Base-by-base conservation (phyloP, 2,113 vertebrate species). In the Microcebus tavaratra region DNA sequence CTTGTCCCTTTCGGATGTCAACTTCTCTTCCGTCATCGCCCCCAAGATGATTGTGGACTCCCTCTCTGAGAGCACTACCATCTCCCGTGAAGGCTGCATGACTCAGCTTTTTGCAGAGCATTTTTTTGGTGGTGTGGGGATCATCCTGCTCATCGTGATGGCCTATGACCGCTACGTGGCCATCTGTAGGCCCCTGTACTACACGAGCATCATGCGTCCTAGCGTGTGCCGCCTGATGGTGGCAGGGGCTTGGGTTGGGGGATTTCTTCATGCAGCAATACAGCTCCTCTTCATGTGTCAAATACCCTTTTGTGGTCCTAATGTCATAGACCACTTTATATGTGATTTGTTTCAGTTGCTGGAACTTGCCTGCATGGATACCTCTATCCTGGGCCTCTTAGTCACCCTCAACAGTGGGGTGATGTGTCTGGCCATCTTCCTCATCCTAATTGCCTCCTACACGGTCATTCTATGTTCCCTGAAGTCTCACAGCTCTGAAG, bases 291-390 rank as follows among this genome's bases (percentile, higher is more conserved):
- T 98, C 29, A 97, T 84, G 0, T 2, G 65, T 20, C 21, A 0
- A 27, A 92, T 98, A 59, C 98, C 96, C 0, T 99, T 98, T 90
- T 99, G 98, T 45, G 97, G 98, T 1, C 98, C 98, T 53, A 97
- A 97, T 53, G 29, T 78, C 73, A 96, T 98, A 5, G 57, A 98
- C 48, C 98, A 98, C 79, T 98, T 96, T 73, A 98, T 98, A 92
- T 98, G 98, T 39, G 98, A 98, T 0, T 57, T 98, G n/a, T 97
- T 85, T 1, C 97, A 97, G 34, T 83, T 98, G 1, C 87, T 98
- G 1, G 78, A 31, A 50, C 90, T 98, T 53, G 97, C 97, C 48
- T 98, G 98, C 0, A 57, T 82, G 0, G 12, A 98, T 61, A 98
- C 90, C 1, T 76, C 75, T 0, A 3, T 14, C 0, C 36, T 81